phyloP scores from a whole-genome alignment of 2,797 vertebrate genomes.

The Moxostoma hubbsi region DNA sequence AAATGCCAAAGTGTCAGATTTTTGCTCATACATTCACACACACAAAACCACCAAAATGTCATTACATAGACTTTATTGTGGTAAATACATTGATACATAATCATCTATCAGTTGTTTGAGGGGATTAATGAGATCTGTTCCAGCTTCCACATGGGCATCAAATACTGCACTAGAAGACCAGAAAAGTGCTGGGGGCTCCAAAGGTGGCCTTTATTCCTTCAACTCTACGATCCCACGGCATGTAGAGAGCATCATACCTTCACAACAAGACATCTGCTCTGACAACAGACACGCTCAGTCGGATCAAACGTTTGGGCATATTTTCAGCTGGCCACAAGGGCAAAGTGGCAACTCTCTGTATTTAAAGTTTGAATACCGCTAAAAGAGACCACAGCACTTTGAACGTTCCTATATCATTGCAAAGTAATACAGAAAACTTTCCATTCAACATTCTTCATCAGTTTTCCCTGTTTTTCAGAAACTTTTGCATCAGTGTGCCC shows the following conservation, averaged over 20 bases:
- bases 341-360: background rate
- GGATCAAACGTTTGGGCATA: slow-evolving; percentile 20
- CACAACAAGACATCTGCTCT: background rate
- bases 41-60: background rate
- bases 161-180: slow-evolving; percentile 42
- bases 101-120: slow-evolving; percentile 16
- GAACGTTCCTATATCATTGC: background rate
- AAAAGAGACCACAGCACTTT: background rate
- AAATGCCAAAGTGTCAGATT: too few species aligned
- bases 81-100: slow-evolving; percentile 38
- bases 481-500: background rate
- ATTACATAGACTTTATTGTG: slow-evolving; percentile 41
- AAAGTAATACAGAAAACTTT: background rate
- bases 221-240: background rate
- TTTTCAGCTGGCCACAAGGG: slow-evolving; percentile 9
- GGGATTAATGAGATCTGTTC: slow-evolving; percentile 22
- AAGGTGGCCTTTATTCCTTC: background rate
- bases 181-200: slow-evolving; percentile 9
- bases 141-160: background rate
- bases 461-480: background rate
- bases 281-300: background rate
- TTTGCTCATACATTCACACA: background rate
- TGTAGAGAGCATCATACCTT: slow-evolving; percentile 35
- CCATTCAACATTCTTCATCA: background rate
- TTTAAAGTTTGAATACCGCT: slow-evolving; percentile 7